A percentile compares a stretch with the other conserved stretches of the same genome.
Conservation (phyloP, 2,888 invertebrate genomes). For the Eupithecia insigniata region DNA sequence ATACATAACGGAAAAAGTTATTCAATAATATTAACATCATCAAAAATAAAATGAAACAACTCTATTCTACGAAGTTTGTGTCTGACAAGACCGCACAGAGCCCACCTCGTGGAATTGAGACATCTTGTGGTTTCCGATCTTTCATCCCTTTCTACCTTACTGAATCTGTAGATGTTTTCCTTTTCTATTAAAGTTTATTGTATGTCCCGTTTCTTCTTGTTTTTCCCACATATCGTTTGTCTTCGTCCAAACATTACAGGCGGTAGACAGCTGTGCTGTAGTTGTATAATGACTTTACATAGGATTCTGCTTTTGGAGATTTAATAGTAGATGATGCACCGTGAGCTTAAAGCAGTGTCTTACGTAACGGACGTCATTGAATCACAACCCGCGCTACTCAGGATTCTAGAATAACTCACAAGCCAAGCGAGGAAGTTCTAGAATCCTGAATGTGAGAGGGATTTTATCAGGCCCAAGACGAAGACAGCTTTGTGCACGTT, state of each 20-base stretch:
- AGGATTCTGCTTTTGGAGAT: conserved; percentile 55
- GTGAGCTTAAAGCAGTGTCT: too few species aligned
- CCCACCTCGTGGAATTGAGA: conserved; percentile 83
- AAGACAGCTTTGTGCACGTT: too few species aligned
- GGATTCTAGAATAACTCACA: too few species aligned
- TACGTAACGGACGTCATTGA: too few species aligned
- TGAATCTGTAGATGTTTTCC: conserved; percentile 66
- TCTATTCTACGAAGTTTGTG: conserved; percentile 76
- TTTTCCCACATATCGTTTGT: conserved; percentile 77
- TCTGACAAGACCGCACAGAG: conserved; percentile 81
- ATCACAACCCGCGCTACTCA: too few species aligned
- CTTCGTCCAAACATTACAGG: conserved; percentile 82
- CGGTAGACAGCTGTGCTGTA: conserved; percentile 80
- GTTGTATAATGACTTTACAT: conserved; percentile 78
- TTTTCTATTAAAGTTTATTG: conserved; percentile 71
- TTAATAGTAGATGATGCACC: too few species aligned
- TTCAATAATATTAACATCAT: conserved; percentile 23
- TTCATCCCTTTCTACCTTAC: conserved; percentile 70
- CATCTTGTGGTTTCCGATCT: conserved; percentile 84
- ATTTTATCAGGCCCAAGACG: too few species aligned
- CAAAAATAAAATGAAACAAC: conserved; percentile 55
- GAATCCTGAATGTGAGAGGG: too few species aligned
- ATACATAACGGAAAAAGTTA: conserved; percentile 10
- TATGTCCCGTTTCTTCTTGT: conserved; percentile 72
- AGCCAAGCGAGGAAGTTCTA: too few species aligned